These are phyloP conservation scores for Campylorhamphus procurvoides DNA, from an alignment of 2,113 vertebrate species.

Conservation along the genomic window DNA sequence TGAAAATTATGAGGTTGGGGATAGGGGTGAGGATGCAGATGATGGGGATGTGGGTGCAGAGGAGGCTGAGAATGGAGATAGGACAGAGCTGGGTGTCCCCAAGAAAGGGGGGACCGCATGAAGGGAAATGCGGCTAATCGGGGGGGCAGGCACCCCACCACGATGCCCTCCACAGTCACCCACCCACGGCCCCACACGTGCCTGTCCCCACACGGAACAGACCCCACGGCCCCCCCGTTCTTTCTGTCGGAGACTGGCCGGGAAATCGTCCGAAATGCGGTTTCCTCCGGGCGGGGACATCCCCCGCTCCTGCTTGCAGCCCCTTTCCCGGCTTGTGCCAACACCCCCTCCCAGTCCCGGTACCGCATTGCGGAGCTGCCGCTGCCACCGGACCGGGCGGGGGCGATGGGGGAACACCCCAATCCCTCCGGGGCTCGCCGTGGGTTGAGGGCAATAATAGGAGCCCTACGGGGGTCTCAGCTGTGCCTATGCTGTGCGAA, in stretches of 20 bases:
- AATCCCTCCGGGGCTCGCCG: fast-evolving
- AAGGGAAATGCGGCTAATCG: background rate
- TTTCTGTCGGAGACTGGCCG: background rate
- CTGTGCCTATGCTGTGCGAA: background rate
- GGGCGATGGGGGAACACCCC: fast-evolving
- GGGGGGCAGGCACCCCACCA: fast-evolving
- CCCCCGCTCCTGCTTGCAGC: background rate
- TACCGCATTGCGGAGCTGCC: constrained; percentile 49
- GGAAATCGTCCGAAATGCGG: background rate
- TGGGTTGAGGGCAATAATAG: background rate
- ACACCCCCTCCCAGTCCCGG: background rate
- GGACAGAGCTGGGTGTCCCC: background rate
- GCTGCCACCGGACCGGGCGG: background rate
- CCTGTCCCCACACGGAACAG: background rate
- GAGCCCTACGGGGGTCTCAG: background rate
- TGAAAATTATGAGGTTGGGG: background rate
- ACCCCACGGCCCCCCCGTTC: fast-evolving
- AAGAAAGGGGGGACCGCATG: fast-evolving
- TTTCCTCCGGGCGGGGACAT: background rate
- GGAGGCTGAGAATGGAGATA: background rate
- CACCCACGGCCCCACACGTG: fast-evolving
- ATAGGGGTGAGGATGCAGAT: background rate
- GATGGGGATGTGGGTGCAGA: too few species aligned
- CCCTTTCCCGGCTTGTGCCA: background rate
- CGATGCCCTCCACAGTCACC: background rate